Conservation (phyloP, 2,113 vertebrate species). For the Chaenocephalus aceratus region DNA sequence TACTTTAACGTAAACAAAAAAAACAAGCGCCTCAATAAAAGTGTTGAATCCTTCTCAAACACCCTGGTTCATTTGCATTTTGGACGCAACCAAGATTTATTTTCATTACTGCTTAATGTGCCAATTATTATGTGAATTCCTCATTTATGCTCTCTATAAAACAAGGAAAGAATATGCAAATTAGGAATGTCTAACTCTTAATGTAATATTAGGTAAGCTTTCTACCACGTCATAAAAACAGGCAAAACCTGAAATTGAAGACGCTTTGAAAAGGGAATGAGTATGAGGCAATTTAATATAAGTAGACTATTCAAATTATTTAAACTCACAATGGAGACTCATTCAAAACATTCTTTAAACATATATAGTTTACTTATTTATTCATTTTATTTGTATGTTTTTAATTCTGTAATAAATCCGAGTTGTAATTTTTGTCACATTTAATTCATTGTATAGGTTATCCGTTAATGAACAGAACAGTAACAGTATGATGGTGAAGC, state of each 20-base stretch:
- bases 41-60: neutral
- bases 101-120: neutral
- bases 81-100: neutral
- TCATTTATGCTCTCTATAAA: neutral
- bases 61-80: neutral
- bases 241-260: neutral
- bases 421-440: no score
- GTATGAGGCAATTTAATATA: no score
- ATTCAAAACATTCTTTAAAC: no score
- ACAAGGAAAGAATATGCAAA: neutral
- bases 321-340: no score
- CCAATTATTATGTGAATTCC: neutral
- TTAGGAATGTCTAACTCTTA: neutral
- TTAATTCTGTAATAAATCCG: no score
- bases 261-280: no score
- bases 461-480: no score
- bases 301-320: no score
- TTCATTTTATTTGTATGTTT: no score
- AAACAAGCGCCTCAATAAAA: neutral
- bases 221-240: neutral
- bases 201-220: neutral
- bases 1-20: neutral
- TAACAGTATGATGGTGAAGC: no score
- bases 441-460: no score
- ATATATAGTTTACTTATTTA: no score